A percentile compares a stretch with the other conserved stretches of the same genome.
These are phyloP conservation scores for Sitobion miscanthi DNA, from an alignment of 1,140 invertebrate genomes.

Conservation along the genomic window DNA sequence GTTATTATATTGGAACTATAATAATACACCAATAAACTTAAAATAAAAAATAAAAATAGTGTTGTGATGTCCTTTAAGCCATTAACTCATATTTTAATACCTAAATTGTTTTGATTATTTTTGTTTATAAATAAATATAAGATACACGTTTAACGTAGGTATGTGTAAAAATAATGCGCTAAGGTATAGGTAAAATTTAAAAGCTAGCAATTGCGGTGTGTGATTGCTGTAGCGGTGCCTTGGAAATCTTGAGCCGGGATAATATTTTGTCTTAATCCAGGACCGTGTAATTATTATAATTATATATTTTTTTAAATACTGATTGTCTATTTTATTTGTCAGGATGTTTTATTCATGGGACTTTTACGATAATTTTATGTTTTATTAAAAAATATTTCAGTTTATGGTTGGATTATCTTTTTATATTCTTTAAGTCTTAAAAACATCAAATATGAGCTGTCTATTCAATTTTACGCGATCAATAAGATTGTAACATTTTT, in stretches of 20 bases:
- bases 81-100: not conserved
- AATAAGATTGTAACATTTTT: not conserved
- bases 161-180: not conserved
- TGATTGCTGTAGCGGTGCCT: not conserved
- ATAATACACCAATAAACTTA: too few relatives aligned
- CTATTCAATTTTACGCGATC: not conserved
- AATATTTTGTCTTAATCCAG: not conserved
- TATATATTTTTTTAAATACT: too few relatives aligned
- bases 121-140: not conserved
- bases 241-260: not conserved
- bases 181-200: too few relatives aligned
- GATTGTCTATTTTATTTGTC: not conserved
- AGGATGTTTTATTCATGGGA: not conserved
- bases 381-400: not conserved
- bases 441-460: not conserved
- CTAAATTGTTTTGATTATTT: not conserved
- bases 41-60: too few relatives aligned
- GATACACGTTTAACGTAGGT: not conserved
- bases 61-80: not conserved
- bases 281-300: too few relatives aligned
- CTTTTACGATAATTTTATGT: not conserved
- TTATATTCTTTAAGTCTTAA: not conserved
- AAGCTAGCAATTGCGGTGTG: too few relatives aligned
- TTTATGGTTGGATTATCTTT: not conserved
- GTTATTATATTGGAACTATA: too few relatives aligned